Evolutionary conservation across 2,797 vertebrate species (phyloP).

Genomic region (Hapalemur alaotrensis): DNA sequence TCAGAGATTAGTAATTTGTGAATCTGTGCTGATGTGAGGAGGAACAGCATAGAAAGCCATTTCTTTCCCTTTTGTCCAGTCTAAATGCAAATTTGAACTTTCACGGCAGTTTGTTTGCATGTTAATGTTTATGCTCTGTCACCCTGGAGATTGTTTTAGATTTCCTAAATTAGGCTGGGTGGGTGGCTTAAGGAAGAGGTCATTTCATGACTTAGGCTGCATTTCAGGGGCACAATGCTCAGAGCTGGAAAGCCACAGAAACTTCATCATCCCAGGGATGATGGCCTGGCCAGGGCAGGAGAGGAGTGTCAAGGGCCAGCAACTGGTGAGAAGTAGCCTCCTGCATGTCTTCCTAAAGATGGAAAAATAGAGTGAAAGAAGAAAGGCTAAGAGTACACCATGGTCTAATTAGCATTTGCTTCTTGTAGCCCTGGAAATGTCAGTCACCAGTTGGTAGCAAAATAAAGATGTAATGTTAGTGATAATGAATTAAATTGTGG

Average conservation of each 20-base stretch:
- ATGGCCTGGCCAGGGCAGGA: constrained; percentile 30
- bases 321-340: constrained; percentile 74
- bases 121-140: constrained; percentile 84
- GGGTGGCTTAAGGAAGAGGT: constrained; percentile 77
- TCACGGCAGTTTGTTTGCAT: constrained; percentile 85
- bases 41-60: constrained; percentile 80
- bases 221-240: constrained; percentile 47
- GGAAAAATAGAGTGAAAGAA: constrained; percentile 77
- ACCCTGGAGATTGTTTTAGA: constrained; percentile 85
- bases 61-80: constrained; percentile 84
- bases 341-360: constrained; percentile 60
- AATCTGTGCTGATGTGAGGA: constrained; percentile 79
- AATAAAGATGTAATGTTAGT: constrained; percentile 88
- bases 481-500: constrained; percentile 89
- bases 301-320: constrained; percentile 44
- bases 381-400: constrained; percentile 85
- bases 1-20: constrained; percentile 83
- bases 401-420: constrained; percentile 88
- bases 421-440: constrained; percentile 86
- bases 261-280: constrained; percentile 49
- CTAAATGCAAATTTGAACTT: constrained; percentile 89
- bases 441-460: constrained; percentile 89
- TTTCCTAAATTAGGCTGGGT: constrained; percentile 83
- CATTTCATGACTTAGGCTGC: constrained; percentile 67
- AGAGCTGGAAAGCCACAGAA: neutral